Evolutionary conservation across 2,888 invertebrate species (phyloP).

Genomic region (Nymphalis c-album): DNA sequence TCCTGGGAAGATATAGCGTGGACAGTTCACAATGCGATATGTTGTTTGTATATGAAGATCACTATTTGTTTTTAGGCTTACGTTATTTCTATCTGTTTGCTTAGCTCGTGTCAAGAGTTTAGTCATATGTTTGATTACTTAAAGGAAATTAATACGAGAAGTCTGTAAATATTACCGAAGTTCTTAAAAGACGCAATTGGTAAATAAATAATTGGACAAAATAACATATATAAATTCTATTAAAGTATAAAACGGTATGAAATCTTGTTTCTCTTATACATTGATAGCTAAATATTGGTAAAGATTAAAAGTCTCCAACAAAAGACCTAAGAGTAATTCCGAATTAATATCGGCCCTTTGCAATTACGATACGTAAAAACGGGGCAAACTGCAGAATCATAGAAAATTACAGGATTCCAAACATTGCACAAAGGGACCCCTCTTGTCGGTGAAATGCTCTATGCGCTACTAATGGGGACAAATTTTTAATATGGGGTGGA

Average conservation of each 20-base stretch:
- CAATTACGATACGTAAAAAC: conserved; percentile 63
- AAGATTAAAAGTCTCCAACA: conserved; percentile 71
- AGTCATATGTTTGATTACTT: conserved; percentile 33
- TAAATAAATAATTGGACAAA: not conserved
- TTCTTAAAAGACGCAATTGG: not conserved
- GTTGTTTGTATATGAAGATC: conserved; percentile 70
- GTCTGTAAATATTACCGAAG: conserved; percentile 2
- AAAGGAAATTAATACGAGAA: conserved; percentile 2
- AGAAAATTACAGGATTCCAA: conserved; percentile 77
- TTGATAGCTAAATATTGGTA: conserved; percentile 55
- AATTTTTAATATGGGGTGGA: conserved; percentile 73
- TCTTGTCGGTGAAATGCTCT: conserved; percentile 55
- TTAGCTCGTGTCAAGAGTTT: conserved; percentile 57
- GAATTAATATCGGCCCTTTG: conserved; percentile 62
- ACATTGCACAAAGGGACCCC: conserved; percentile 68
- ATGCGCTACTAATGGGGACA: conserved; percentile 70
- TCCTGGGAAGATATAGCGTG: conserved; percentile 66
- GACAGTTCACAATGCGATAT: conserved; percentile 70
- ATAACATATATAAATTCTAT: not conserved
- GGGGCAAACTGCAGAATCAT: conserved; percentile 73
- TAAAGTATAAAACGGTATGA: not conserved
- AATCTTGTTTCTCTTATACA: not conserved
- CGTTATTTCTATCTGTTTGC: conserved; percentile 63
- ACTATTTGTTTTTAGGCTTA: conserved; percentile 57
- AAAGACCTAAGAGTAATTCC: conserved; percentile 61